Percentiles rank a stretch among this genome's conserved stretches.
phyloP scores from a whole-genome alignment of 1,140 invertebrate species.

The Stegodyphus mimosarum region DNA sequence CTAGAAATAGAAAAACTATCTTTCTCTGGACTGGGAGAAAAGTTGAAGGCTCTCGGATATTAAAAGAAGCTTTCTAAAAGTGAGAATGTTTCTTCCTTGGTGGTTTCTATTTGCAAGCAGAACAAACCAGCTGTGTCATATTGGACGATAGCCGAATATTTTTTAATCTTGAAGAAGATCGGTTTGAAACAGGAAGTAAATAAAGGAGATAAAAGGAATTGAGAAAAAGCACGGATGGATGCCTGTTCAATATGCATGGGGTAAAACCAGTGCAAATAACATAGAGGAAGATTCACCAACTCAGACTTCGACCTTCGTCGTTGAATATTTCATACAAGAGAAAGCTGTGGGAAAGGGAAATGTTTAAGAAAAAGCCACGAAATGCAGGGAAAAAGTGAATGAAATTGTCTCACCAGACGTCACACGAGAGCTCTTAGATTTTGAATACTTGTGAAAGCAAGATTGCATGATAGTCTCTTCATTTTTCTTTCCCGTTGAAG shows the following conservation, averaged over 20 bases:
- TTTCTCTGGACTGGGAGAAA: too few relatives aligned
- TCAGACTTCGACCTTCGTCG: conserved; percentile 20
- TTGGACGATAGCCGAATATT: conserved; percentile 15
- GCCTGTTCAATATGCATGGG: conserved; percentile 31
- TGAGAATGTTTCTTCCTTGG: too few relatives aligned
- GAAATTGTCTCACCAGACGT: too few relatives aligned
- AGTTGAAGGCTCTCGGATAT: too few relatives aligned
- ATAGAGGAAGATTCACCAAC: conserved; percentile 10
- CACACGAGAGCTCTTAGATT: too few relatives aligned
- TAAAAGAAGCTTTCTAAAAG: too few relatives aligned
- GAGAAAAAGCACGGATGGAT: conserved; percentile 21
- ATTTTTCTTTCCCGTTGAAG: too few relatives aligned
- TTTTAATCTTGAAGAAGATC: conserved; percentile 7
- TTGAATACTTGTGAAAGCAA: too few relatives aligned
- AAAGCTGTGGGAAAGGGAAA: conserved; percentile 9
- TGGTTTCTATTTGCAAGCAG: too few relatives aligned
- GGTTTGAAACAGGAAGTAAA: conserved; percentile 15
- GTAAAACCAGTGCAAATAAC: conserved; percentile 29
- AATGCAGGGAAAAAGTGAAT: background rate
- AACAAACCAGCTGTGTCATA: too few relatives aligned
- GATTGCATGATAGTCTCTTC: too few relatives aligned
- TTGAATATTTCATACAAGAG: conserved; percentile 34
- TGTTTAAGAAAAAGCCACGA: background rate
- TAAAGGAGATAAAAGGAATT: conserved; percentile 8
- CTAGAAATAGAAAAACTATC: too few relatives aligned